These are phyloP conservation scores for Cisticola juncidis DNA, from an alignment of 2,113 vertebrate species.

Conservation along the genomic window DNA sequence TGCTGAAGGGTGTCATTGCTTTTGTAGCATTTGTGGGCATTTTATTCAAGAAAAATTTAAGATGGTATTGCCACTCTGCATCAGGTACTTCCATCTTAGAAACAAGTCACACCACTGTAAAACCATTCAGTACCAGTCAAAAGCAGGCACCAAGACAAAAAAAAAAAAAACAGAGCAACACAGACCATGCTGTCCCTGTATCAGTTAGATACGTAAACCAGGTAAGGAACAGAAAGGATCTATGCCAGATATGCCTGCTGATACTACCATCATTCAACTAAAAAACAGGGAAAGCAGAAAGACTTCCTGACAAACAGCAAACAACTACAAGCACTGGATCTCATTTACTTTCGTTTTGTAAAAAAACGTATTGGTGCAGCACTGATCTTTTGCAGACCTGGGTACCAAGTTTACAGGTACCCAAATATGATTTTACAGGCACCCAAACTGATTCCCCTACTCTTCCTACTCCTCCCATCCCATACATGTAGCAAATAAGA, in stretches of 20 bases:
- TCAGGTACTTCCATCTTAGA: not conserved
- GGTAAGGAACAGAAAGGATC: not conserved
- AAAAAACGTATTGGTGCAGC: not conserved
- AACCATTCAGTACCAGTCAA: not conserved
- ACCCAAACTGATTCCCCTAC: not conserved
- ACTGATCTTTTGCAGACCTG: not conserved
- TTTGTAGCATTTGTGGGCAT: not conserved
- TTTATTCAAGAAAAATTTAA: not conserved
- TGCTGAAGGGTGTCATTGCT: not conserved
- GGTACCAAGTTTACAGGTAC: not conserved
- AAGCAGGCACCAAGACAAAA: not conserved
- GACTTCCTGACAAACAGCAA: not conserved
- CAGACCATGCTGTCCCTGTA: not conserved
- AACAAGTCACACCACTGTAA: not conserved
- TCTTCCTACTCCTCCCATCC: not conserved
- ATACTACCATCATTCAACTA: not conserved
- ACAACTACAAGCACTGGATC: not conserved
- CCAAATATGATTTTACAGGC: not conserved
- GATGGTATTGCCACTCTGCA: not conserved
- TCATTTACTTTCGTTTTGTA: not conserved
- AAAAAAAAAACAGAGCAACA: not conserved
- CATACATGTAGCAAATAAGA: not conserved
- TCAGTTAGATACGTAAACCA: accelerated
- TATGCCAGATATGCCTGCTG: not conserved
- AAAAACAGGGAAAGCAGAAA: not conserved